A percentile compares a stretch with the other conserved stretches of the same genome.
phyloP scores from a whole-genome alignment of 2,888 invertebrate species.

The Myathropa florea region DNA sequence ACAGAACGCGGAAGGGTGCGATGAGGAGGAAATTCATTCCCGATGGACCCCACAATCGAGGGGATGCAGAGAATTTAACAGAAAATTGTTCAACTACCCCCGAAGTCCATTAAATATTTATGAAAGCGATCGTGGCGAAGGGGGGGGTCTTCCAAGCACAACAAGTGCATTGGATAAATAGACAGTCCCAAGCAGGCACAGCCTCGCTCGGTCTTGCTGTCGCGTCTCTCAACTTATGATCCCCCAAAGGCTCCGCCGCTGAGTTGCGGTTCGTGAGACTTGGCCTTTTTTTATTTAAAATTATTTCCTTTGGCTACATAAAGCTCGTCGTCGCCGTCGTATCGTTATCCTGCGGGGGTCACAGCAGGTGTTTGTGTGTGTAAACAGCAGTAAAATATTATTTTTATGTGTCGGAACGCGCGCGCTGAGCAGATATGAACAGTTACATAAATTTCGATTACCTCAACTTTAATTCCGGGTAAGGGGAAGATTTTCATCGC shows the following conservation, averaged over 20 bases:
- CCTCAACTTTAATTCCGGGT: conserved; percentile 89
- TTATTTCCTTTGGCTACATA: conserved; percentile 49
- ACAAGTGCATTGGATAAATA: conserved; percentile 55
- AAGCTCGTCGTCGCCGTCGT: conserved; percentile 19
- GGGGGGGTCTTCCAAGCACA: background rate
- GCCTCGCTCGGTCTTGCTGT: background rate
- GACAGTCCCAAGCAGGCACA: conserved; percentile 8
- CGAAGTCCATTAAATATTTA: conserved; percentile 65
- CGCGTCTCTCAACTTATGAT: conserved; percentile 33
- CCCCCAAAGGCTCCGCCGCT: conserved; percentile 23
- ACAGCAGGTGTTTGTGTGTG: conserved; percentile 15
- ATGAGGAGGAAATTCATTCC: background rate
- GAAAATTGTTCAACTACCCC: conserved; percentile 40
- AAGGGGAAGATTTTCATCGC: conserved; percentile 86
- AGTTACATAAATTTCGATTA: conserved; percentile 82
- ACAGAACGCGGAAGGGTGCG: background rate
- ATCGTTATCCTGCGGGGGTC: conserved; percentile 56
- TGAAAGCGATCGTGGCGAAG: conserved; percentile 43
- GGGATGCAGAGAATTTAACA: background rate
- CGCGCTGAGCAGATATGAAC: conserved; percentile 19
- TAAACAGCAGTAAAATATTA: conserved; percentile 36
- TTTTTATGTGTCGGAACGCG: conserved; percentile 35
- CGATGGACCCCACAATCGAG: background rate
- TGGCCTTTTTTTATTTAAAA: conserved; percentile 56
- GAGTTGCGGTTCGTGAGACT: background rate